Conservation (phyloP, 2,888 invertebrate genomes). For the Lasius platythorax region DNA sequence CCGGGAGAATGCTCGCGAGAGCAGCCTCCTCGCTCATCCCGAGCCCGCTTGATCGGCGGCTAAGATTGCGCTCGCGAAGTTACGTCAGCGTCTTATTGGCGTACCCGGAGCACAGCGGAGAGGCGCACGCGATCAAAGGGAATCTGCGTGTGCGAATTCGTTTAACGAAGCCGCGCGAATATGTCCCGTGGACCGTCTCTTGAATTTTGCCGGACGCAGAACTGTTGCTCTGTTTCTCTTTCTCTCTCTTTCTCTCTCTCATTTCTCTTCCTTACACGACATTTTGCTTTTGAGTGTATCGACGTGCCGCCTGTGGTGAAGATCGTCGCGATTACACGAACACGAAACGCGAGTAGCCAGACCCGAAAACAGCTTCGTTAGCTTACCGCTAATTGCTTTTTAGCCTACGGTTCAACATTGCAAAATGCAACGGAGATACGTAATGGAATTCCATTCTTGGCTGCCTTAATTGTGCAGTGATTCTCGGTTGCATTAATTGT, state of each 20-base stretch:
- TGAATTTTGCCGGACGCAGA: neutral
- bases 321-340: conserved; percentile 35
- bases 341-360: conserved; percentile 14
- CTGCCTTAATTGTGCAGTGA: neutral
- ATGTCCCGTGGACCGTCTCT: conserved; percentile 48
- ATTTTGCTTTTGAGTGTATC: neutral
- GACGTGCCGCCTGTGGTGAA: neutral
- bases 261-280: neutral
- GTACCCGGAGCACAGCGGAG: conserved; percentile 69
- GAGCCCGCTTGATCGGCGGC: conserved; percentile 79
- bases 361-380: conserved; percentile 39
- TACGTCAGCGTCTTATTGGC: conserved; percentile 84
- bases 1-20: conserved; percentile 53
- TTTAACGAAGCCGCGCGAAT: conserved; percentile 79
- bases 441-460: neutral
- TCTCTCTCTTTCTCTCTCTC: neutral
- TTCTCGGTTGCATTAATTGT: neutral
- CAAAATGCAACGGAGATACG: conserved; percentile 1
- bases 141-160: conserved; percentile 71
- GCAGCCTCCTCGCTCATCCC: conserved; percentile 40
- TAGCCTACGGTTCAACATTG: neutral
- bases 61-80: conserved; percentile 80
- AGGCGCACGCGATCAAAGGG: conserved; percentile 82
- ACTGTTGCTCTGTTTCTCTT: neutral
- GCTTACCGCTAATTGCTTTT: conserved; percentile 27